These are phyloP conservation scores for Galagoides demidoff DNA, from an alignment of 2,797 vertebrate genomes.

Conservation along the genomic window DNA sequence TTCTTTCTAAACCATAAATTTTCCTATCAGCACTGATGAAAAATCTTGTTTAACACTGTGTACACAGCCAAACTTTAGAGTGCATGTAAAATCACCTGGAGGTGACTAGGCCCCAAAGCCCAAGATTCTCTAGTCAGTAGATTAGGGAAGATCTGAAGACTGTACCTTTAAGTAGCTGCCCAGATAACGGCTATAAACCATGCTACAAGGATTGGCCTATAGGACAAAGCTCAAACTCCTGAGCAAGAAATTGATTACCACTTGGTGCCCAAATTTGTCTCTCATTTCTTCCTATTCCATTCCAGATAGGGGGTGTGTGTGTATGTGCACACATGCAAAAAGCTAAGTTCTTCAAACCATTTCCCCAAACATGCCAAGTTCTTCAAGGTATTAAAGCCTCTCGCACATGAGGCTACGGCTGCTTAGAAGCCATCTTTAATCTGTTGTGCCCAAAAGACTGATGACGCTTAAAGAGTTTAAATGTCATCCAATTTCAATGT, in stretches of 20 bases:
- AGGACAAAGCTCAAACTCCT: slow-evolving; percentile 32
- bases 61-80: neutral
- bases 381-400: neutral
- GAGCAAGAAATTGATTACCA: neutral
- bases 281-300: neutral
- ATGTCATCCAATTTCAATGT: neutral
- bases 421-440: neutral
- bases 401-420: neutral
- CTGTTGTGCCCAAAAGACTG: neutral
- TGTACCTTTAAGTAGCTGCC: neutral
- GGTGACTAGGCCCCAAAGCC: neutral
- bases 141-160: neutral
- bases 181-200: neutral
- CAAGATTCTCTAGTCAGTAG: neutral
- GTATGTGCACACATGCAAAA: neutral
- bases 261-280: neutral
- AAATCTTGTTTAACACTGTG: neutral
- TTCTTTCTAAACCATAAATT: neutral
- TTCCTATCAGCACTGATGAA: neutral
- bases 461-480: neutral
- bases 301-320: neutral
- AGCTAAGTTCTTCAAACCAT: slow-evolving; percentile 15
- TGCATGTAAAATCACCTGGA: neutral
- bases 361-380: neutral
- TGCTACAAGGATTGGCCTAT: neutral